Percentiles rank a stretch among this genome's conserved stretches.
Conservation (phyloP, 2,113 vertebrate genomes). For the Pardalotus punctatus region DNA sequence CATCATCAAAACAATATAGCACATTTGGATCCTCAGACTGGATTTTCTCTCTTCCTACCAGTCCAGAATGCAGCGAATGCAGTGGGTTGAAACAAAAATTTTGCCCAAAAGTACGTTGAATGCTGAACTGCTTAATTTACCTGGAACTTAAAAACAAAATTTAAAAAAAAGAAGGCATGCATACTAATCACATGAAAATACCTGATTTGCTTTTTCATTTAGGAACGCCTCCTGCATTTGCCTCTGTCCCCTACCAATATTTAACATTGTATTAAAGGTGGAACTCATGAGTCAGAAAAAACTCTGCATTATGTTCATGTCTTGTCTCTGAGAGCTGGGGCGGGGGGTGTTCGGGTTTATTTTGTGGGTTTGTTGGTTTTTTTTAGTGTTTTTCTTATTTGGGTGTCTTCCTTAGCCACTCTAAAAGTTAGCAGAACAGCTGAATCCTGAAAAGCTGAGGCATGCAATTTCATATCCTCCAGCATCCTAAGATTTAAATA, state of each 20-base stretch:
- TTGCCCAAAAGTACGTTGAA: not conserved
- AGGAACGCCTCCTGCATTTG: not conserved
- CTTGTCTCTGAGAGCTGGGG: not conserved
- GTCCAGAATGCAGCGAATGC: not conserved
- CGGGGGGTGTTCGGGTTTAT: rapidly evolving
- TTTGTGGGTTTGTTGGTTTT: not conserved
- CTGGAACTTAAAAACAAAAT: not conserved
- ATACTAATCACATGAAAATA: not conserved
- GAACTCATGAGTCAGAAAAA: not conserved
- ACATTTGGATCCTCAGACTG: not conserved
- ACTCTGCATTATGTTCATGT: not conserved
- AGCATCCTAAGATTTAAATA: not conserved
- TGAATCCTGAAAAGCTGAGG: not conserved
- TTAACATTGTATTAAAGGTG: not conserved
- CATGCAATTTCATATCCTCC: not conserved
- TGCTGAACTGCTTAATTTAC: not conserved
- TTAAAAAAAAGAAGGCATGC: not conserved
- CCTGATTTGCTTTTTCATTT: not conserved
- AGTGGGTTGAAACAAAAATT: not conserved
- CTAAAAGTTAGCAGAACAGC: not conserved
- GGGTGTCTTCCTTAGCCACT: not conserved
- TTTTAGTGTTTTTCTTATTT: not conserved
- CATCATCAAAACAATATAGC: not conserved
- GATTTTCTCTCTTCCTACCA: not conserved
- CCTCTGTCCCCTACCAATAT: not conserved